Evolutionary conservation across 1,140 invertebrate genomes (phyloP), one percentile per base, ranked within the genome.

Genomic region (Globodera rostochiensis): DNA sequence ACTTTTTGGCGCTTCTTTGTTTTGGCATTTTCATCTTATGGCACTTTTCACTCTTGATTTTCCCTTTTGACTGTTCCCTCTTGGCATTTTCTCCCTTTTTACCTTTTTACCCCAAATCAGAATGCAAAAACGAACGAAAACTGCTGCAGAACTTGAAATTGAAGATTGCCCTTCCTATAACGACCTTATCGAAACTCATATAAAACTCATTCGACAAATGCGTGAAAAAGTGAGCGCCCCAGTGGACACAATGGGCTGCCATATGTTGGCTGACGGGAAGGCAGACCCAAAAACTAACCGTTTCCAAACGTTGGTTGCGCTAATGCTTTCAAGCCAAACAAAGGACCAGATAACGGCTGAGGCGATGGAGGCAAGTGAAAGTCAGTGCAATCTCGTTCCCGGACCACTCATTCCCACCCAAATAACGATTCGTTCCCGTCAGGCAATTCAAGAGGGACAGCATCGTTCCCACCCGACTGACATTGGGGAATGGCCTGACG

Each of bases 281-380:
- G 84, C 84, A 76, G 84, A 84, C 15, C 84, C 74, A 19, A 69
- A 86, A n/a, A 74, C 64, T 13, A 85, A 49, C 64, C 85, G 85
- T 67, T 85, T 85, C 70, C 84, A 85, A 85, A 84, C 57, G 8
- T 77, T 85, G 67, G 74, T 87, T 5, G 79, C 84, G 6, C 71
- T 85, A 9, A 73, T 85, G 74, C 73, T 85, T 7, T 85, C 84
- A 15, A 85, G 87, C 45, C 84, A 83, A 69, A 87, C 85, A 36
- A 85, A 81, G 49, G 84, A 85, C 49, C 50, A 85, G 79, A 45
- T 80, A 13, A 87, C 81, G 60, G 66, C 84, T 21, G 85, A 64
- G 45, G 86, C 84, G 13, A 87, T 85, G 86, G 73, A 78, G n/a
- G 83, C 83, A 36, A 49, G 79, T 86, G n/a, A 19, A n/a, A 64